Evolutionary conservation across 53 echinoderm and acorn worm genomes (phyloP).

Genomic region (Henricia sp.): DNA sequence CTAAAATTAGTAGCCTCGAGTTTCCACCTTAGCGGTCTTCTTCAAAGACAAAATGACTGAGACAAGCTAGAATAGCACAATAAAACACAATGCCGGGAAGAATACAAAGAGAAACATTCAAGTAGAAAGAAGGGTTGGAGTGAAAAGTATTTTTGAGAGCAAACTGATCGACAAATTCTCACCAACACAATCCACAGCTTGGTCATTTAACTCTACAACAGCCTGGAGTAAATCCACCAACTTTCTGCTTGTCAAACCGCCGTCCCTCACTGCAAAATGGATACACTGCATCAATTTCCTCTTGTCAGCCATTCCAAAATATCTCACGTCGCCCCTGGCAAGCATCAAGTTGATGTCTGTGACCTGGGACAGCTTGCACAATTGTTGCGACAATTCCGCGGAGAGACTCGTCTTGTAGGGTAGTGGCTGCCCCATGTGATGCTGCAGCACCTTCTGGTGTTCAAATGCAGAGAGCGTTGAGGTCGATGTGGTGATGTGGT

Average conservation of each 20-base stretch:
- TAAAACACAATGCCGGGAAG: too few relatives aligned
- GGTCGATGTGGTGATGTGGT: slow-evolving; percentile 40
- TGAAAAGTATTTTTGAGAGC: background rate
- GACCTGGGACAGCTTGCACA: slow-evolving; percentile 48
- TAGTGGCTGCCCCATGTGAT: slow-evolving; percentile 64
- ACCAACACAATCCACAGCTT: slow-evolving; percentile 46
- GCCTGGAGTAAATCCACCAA: slow-evolving; percentile 16
- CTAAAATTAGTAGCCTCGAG: too few relatives aligned
- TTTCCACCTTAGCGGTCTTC: too few relatives aligned
- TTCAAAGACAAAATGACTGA: too few relatives aligned
- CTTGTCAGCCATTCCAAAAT: slow-evolving; percentile 6
- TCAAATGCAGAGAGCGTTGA: slow-evolving; percentile 51
- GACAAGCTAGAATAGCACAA: too few relatives aligned
- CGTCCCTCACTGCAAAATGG: slow-evolving; percentile 41
- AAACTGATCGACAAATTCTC: too few relatives aligned
- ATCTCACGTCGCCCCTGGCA: slow-evolving; percentile 23
- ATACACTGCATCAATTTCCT: slow-evolving; percentile 30
- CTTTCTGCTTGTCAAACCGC: slow-evolving; percentile 18
- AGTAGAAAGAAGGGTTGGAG: too few relatives aligned
- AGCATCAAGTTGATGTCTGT: slow-evolving; percentile 42
- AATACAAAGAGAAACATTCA: too few relatives aligned
- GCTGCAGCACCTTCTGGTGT: slow-evolving; percentile 55
- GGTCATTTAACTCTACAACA: slow-evolving; percentile 44
- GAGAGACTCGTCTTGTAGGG: slow-evolving; percentile 66
- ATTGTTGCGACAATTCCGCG: slow-evolving; percentile 56